Evolutionary conservation across 2,113 vertebrate species (phyloP).

Genomic region (Rattus rattus): DNA sequence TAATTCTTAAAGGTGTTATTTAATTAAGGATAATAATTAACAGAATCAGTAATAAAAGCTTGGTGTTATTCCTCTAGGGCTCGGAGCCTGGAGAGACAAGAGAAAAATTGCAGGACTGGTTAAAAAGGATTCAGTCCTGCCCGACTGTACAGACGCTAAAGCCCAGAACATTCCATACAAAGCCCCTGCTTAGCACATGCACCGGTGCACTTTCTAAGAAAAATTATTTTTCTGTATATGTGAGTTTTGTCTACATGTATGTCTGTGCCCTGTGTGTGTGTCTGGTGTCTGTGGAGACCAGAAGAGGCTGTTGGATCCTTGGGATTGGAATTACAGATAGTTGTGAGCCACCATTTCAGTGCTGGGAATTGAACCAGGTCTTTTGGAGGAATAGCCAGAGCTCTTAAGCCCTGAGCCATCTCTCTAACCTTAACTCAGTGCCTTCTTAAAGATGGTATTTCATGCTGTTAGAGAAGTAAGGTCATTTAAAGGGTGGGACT

Average conservation of each 20-base stretch:
- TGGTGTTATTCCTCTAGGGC: constrained; percentile 58
- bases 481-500: background rate
- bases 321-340: background rate
- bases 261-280: background rate
- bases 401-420: background rate
- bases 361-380: background rate
- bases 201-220: background rate
- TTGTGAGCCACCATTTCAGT: background rate
- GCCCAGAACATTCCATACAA: background rate
- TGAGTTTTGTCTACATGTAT: background rate
- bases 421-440: background rate
- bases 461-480: background rate
- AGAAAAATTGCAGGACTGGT: constrained; percentile 41
- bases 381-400: background rate
- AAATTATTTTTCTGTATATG: background rate
- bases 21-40: constrained; percentile 79
- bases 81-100: constrained; percentile 46
- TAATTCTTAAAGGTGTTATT: constrained; percentile 74
- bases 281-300: background rate
- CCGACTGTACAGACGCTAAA: constrained; percentile 24
- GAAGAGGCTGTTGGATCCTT: background rate
- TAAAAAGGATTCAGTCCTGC: background rate
- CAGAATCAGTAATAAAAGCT: constrained; percentile 63
- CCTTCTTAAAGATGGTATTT: background rate
- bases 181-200: background rate